phyloP scores from a whole-genome alignment of 37 sponge, comb jelly and placozoan species.

The Trichoplax adhaerens region DNA sequence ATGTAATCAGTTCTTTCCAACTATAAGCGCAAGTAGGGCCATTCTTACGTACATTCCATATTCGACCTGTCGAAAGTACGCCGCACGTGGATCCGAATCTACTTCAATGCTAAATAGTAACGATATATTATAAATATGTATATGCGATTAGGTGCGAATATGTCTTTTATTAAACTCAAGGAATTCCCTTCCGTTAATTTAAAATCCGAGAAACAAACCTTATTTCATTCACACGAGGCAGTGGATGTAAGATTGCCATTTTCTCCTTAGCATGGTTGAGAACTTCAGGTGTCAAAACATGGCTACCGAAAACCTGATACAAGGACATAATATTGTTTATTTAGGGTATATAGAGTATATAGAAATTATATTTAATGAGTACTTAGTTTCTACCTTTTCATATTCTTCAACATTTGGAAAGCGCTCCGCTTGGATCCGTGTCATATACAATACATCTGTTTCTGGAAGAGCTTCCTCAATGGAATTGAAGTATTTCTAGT shows the following conservation, averaged over 20 bases:
- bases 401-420: constrained; percentile 63
- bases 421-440: constrained; percentile 85
- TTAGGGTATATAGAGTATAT: too few species aligned
- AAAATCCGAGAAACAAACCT: constrained; percentile 28
- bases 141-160: too few species aligned
- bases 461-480: constrained; percentile 66
- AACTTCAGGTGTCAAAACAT: constrained; percentile 67
- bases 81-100: constrained; percentile 89
- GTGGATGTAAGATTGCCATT: constrained; percentile 87
- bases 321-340: too few species aligned
- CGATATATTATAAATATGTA: not conserved
- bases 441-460: constrained; percentile 96
- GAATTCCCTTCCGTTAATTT: not conserved
- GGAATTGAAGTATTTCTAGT: constrained; percentile 31
- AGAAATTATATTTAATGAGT: too few species aligned
- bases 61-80: constrained; percentile 94
- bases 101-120: constrained; percentile 59
- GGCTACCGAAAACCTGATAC: constrained; percentile 58
- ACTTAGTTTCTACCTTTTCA: constrained; percentile 34
- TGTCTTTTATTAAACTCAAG: too few species aligned
- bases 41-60: constrained; percentile 93
- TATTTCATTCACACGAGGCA: constrained; percentile 89
- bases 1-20: constrained; percentile 13
- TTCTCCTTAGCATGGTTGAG: constrained; percentile 86
- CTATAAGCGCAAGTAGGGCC: constrained; percentile 67